Percentiles rank a stretch among this genome's conserved stretches.
phyloP scores from a whole-genome alignment of 2,113 vertebrate genomes.

The Zosterops pallidus region DNA sequence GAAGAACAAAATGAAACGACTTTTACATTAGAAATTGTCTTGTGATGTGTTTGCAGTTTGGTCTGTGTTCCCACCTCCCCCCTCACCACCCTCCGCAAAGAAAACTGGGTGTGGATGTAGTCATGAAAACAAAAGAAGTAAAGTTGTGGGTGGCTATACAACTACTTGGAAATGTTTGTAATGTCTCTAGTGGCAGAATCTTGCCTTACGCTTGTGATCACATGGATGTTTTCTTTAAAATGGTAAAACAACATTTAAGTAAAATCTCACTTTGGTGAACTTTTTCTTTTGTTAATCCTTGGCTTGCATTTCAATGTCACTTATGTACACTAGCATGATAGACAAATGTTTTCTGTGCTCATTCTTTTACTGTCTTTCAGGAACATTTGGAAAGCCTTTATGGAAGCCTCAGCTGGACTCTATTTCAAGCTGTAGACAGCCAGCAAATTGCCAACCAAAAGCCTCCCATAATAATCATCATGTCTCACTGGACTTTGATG shows the following conservation, averaged over 20 bases:
- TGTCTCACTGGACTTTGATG: conserved; percentile 73
- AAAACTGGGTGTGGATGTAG: not conserved
- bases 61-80: not conserved
- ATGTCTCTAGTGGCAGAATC: not conserved
- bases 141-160: not conserved
- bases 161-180: not conserved
- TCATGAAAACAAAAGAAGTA: not conserved
- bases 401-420: conserved; percentile 83
- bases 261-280: not conserved
- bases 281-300: not conserved
- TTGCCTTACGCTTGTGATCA: not conserved
- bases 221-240: not conserved
- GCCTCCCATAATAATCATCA: conserved; percentile 71
- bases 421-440: conserved; percentile 60
- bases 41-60: not conserved
- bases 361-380: conserved; percentile 66
- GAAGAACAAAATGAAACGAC: not conserved
- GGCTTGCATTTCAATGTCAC: not conserved
- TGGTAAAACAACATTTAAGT: not conserved
- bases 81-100: not conserved
- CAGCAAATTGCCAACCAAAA: conserved; percentile 61
- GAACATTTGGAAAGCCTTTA: conserved; percentile 92
- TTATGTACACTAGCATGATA: not conserved
- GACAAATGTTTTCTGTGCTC: not conserved
- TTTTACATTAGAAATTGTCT: not conserved